Evolutionary conservation across 2,113 vertebrate species (phyloP).

Genomic region (Cephalopterus ornatus): DNA sequence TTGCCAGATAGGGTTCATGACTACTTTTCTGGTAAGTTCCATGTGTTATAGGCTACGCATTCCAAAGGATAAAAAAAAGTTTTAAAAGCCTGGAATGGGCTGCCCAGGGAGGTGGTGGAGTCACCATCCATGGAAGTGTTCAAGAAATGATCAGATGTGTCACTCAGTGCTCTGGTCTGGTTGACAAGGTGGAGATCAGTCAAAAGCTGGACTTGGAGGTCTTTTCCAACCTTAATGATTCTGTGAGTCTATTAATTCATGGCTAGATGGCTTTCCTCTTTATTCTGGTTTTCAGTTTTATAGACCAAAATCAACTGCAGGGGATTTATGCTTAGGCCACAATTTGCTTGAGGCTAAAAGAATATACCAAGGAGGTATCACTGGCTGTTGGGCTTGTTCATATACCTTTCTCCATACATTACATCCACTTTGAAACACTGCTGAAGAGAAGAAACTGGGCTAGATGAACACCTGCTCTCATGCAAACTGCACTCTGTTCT

Average conservation of each 20-base stretch:
- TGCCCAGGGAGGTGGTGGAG: not conserved
- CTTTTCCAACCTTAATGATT: fast-evolving
- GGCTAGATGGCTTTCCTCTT: not conserved
- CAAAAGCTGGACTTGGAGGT: fast-evolving
- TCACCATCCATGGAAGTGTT: not conserved
- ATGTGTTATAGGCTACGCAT: not conserved
- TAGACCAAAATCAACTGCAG: not conserved
- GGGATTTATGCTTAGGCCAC: not conserved
- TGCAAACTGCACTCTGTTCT: not conserved
- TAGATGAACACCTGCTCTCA: not conserved
- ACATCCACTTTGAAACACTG: not conserved
- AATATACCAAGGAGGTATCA: not conserved
- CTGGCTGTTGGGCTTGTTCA: not conserved
- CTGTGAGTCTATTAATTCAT: not conserved
- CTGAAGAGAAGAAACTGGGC: not conserved
- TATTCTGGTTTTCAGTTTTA: not conserved
- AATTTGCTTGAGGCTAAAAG: not conserved
- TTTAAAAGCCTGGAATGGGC: not conserved
- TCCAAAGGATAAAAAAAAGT: not conserved
- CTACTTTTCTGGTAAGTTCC: not conserved
- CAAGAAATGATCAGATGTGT: not conserved
- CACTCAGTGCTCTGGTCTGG: not conserved
- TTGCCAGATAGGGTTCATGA: not conserved
- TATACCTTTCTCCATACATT: not conserved
- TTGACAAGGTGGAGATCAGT: not conserved